Percentiles rank a stretch among this genome's conserved stretches.
These are phyloP conservation scores for Cetoscarus ocellatus DNA, from an alignment of 2,797 vertebrate genomes.

Conservation along the genomic window DNA sequence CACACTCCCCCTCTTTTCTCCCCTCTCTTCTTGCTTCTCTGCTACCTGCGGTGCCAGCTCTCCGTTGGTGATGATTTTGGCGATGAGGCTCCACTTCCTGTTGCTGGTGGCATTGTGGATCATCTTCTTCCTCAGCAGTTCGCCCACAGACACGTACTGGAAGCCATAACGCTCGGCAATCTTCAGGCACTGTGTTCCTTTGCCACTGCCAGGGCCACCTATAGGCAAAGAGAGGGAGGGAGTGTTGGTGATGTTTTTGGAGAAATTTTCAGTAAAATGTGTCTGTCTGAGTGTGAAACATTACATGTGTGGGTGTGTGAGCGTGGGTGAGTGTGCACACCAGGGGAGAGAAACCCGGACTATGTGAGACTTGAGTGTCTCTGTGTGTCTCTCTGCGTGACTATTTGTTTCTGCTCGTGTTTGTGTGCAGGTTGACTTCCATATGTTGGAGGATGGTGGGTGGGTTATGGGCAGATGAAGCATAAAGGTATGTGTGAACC, in stretches of 20 bases:
- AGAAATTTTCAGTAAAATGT: slow-evolving; percentile 28
- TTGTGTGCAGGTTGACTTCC: slow-evolving; percentile 22
- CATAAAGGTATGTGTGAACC: slow-evolving; percentile 67
- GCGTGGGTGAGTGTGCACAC: slow-evolving; percentile 49
- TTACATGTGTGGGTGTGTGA: slow-evolving; percentile 62
- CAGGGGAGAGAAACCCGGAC: slow-evolving; percentile 42
- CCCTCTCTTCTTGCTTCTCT: slow-evolving; percentile 1
- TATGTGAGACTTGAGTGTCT: slow-evolving; percentile 36
- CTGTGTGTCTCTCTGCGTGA: slow-evolving; percentile 21
- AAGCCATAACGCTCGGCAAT: slow-evolving; percentile 97
- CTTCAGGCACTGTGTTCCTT: slow-evolving; percentile 98
- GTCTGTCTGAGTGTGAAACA: slow-evolving; percentile 62
- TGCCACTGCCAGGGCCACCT: slow-evolving; percentile 98
- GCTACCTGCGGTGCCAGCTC: slow-evolving; percentile 97
- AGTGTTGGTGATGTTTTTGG: slow-evolving; percentile 65
- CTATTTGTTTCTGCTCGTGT: slow-evolving; percentile 5
- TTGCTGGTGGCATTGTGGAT: slow-evolving; percentile 99
- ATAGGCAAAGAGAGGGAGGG: slow-evolving; percentile 7
- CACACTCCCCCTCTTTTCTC: background rate
- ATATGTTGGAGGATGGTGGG: background rate
- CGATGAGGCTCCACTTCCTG: slow-evolving; percentile 98
- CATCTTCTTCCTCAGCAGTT: slow-evolving; percentile 95
- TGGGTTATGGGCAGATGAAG: slow-evolving; percentile 14
- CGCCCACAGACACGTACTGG: slow-evolving; percentile 96
- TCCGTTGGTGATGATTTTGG: slow-evolving; percentile 98